phyloP scores from a whole-genome alignment of 1,140 invertebrate genomes.

The Neotoxoptera formosana region DNA sequence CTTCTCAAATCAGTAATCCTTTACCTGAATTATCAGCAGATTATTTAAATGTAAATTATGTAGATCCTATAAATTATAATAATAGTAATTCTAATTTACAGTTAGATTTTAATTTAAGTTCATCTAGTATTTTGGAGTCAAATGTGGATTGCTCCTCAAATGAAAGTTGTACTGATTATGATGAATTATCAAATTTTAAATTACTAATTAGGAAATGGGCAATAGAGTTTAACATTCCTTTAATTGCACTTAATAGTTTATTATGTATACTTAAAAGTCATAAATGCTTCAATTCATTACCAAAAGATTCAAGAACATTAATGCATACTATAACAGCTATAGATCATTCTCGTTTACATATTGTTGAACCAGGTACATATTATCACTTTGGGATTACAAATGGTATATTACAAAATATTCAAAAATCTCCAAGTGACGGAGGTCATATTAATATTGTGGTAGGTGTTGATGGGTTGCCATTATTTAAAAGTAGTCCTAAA shows the following conservation, averaged over 20 bases:
- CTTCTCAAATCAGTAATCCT: no score
- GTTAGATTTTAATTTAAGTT: no score
- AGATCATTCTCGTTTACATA: background rate
- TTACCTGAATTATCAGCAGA: no score
- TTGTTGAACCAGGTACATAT: background rate
- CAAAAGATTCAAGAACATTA: background rate
- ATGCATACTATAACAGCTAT: background rate
- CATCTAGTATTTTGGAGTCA: no score
- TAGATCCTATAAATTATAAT: no score
- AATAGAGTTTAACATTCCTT: background rate
- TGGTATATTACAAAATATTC: background rate
- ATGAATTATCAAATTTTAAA: background rate
- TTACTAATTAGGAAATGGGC: background rate
- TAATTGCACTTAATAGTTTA: background rate
- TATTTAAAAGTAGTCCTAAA: background rate
- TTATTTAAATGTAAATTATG: no score
- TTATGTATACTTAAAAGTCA: background rate
- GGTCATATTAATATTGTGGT: background rate
- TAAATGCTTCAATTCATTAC: background rate
- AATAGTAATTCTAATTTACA: no score
- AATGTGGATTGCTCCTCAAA: no score
- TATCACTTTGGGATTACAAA: background rate
- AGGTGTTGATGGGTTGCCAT: conserved; percentile 1
- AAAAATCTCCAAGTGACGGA: background rate
- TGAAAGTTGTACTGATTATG: background rate